These are phyloP conservation scores for Eubasilissa splendida DNA, from an alignment of 2,888 invertebrate species.

Conservation along the genomic window DNA sequence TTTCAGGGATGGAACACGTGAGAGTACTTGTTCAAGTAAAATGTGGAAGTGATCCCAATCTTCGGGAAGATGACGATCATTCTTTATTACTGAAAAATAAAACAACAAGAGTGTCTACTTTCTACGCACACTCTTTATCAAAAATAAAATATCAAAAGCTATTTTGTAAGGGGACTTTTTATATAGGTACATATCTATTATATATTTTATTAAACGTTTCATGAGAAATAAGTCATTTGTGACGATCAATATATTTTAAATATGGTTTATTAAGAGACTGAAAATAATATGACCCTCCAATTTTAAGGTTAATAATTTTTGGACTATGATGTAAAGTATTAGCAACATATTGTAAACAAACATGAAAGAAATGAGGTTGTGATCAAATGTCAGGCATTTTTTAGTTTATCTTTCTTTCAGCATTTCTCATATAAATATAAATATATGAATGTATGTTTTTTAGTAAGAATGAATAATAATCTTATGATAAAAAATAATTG, in stretches of 20 bases:
- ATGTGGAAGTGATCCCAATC: slow-evolving; percentile 99
- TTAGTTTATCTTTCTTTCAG: no score
- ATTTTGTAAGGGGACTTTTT: no score
- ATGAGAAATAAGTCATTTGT: no score
- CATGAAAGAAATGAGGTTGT: no score
- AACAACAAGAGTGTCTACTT: neutral
- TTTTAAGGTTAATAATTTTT: neutral
- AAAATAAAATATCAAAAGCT: slow-evolving; percentile 17
- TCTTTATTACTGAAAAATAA: slow-evolving; percentile 69
- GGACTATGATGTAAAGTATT: neutral
- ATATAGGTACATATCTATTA: no score
- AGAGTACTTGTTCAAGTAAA: slow-evolving; percentile 87
- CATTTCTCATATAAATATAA: neutral
- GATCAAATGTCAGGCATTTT: no score
- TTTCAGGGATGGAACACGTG: slow-evolving; percentile 85
- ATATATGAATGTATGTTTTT: neutral
- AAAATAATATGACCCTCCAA: no score
- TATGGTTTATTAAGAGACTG: no score
- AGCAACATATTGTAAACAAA: no score
- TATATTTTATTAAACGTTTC: no score
- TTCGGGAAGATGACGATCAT: slow-evolving; percentile 81
- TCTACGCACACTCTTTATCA: neutral
- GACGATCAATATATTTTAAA: no score
- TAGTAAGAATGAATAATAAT: neutral
- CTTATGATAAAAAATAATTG: neutral